A percentile compares a stretch with the other conserved stretches of the same genome.
Conservation (phyloP, 2,888 invertebrate genomes). For the Cactoblastis cactorum region DNA sequence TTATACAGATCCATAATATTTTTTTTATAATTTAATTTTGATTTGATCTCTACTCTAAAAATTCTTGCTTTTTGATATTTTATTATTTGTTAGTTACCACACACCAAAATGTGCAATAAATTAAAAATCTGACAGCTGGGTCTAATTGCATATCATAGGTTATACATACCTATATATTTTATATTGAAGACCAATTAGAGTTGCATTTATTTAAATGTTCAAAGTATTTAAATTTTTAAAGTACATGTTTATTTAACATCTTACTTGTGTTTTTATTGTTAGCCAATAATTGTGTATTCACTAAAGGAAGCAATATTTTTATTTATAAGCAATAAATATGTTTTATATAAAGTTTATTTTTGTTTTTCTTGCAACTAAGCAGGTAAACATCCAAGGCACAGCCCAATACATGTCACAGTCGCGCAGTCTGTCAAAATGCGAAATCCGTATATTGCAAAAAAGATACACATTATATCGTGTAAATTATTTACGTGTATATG, state of each 20-base stretch:
- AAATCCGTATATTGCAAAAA: too few species aligned
- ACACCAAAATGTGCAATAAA: slow-evolving; percentile 33
- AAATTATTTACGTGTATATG: too few species aligned
- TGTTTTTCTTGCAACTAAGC: too few species aligned
- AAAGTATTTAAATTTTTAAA: neutral
- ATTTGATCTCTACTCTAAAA: slow-evolving; percentile 15
- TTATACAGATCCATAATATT: too few species aligned
- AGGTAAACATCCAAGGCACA: too few species aligned
- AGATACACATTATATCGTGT: too few species aligned
- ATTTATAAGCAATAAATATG: slow-evolving; percentile 20
- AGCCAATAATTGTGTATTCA: slow-evolving; percentile 22
- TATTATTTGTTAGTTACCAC: slow-evolving; percentile 31
- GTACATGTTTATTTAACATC: slow-evolving; percentile 14
- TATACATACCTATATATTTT: neutral
- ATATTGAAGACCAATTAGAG: neutral
- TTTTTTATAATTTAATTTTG: too few species aligned
- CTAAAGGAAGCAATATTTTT: slow-evolving; percentile 14
- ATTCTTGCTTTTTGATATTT: slow-evolving; percentile 11
- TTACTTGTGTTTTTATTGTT: slow-evolving; percentile 20
- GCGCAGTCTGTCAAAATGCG: too few species aligned
- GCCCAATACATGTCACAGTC: too few species aligned
- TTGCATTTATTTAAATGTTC: neutral
- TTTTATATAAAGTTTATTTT: slow-evolving; percentile 9
- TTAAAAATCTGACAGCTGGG: neutral
- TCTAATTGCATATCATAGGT: too few species aligned